Conservation (phyloP, 2,797 vertebrate species). For the Amblyopsis hoosieri region DNA sequence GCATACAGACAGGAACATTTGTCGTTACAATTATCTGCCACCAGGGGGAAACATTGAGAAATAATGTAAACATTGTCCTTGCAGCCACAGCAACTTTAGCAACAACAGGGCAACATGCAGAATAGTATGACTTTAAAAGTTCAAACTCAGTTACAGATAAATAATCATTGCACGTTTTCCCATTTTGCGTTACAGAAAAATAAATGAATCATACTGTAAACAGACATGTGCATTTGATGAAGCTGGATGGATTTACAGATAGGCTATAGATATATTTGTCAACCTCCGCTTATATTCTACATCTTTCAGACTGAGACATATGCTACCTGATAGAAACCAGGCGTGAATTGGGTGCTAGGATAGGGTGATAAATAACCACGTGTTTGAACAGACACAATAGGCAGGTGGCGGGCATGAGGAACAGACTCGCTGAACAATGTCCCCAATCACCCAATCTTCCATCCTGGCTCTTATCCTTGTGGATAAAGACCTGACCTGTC, state of each 20-base stretch:
- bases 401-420: conserved; percentile 39
- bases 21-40: conserved; percentile 1
- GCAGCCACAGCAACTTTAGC: conserved; percentile 16
- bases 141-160: conserved; percentile 3
- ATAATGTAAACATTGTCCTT: conserved; percentile 24
- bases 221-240: neutral
- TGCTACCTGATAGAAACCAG: too few relatives aligned
- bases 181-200: neutral
- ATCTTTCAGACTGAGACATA: too few relatives aligned
- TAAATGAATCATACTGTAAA: neutral
- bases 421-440: too few relatives aligned
- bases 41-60: neutral
- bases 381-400: conserved; percentile 57
- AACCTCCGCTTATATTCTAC: neutral
- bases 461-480: too few relatives aligned
- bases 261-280: neutral
- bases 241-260: neutral
- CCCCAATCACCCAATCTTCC: too few relatives aligned
- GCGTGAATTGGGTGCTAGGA: conserved; percentile 14
- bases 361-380: neutral
- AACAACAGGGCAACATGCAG: conserved; percentile 27
- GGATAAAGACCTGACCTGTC: too few relatives aligned
- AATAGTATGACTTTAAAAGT: conserved; percentile 14
- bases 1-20: conserved; percentile 18
- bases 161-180: neutral